Base-by-base conservation (phyloP, 2,797 vertebrate genomes). In the Sylvilagus floridanus region DNA sequence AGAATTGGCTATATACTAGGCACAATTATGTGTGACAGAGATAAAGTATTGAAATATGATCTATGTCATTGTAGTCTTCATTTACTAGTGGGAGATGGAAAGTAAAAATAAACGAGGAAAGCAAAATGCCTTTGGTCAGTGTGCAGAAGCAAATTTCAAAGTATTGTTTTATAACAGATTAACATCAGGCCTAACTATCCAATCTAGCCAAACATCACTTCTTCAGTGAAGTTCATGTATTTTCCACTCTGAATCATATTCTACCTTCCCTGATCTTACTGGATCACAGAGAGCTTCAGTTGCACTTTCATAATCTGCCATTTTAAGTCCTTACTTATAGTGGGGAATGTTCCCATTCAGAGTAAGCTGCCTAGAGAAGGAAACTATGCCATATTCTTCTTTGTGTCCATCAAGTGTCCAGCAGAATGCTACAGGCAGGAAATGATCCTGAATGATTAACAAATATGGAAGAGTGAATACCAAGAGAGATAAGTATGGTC, bases 51-150 rank as follows among this genome's bases (percentile, higher is more conserved):
- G 22, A 65, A 16, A 65, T 16, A 57, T 35, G 19, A 60, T 21
- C 5, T 21, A 12, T 60, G 37, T 7, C 60, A 24, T 57, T n/a
- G 87, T 7, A 37, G 63, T 47, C 10, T 91, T 79, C 32, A 66
- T 85, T 88, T 63, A 68, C 35, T 90, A 93, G 17, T 24, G 3
- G 26, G 12, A n/a, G n/a, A n/a, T 14, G 37, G 12, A 79, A 91
- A 84, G 54, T 32, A 68, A 92, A 88, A 84, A 21, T 62, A 22
- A 72, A 90, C 2, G 63, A 6, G 3, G 42, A 84, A 52, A 93
- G 32, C 5, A 12, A 84, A 82, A 28, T 60, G 21, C 19, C 32
- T 92, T 66, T 86, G 35, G 57, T 30, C 37, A 66, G 26, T 11
- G 1, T 83, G 14, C 14, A 47, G n/a, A 50, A 62, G 4, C 21